Base-by-base conservation (phyloP, 2,888 invertebrate species). In the Agrochola circellaris region DNA sequence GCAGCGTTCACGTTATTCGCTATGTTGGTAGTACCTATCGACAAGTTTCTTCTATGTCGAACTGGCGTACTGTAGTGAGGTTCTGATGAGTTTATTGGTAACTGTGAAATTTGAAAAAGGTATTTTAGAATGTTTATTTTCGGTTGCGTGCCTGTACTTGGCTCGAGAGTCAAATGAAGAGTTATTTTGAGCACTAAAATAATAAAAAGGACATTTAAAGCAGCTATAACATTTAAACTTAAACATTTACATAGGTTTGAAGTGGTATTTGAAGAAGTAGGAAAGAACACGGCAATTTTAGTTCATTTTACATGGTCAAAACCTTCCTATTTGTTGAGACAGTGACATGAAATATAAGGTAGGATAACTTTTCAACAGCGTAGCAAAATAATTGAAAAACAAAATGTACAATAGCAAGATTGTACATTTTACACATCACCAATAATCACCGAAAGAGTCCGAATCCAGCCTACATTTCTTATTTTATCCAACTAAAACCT, bases 31-130 rank as follows among this genome's bases (percentile, higher is more conserved):
- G 96, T 94, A 51, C 97, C 97, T 72, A 97, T 96, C 4, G 97
- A 97, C 7, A 96, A 92, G 89, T 97, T 97, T 34, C 97, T 89
- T 71, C 97, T 91, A 79, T 97, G 97, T 42, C 97, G 89, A 64
- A 96, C 96, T 23, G 97, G 97, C 0, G 97, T 97, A 84, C 97
- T 97, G 91, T 97, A 97, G 93, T 96, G 96, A 4, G 96, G 95
- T 90, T 96, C 96, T 74, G 95, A 93, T 56, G 95, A 91, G 7
- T 89, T 93, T 82, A 94, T 91, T 76, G 96, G 95, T 61, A 93
- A 81, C 93, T 93, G 89, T 26, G 61, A 85, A 79, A 2, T 54
- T 69, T 66, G 17, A 77, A 79, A 69, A 74, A 61, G 34, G 34
- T 68, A 76, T 38, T 2, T 68, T 61, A 71, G 34, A 17, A 51